Evolutionary conservation across 2,113 vertebrate genomes (phyloP), one percentile per base, ranked within the genome.

Genomic region (Saccopteryx bilineata): DNA sequence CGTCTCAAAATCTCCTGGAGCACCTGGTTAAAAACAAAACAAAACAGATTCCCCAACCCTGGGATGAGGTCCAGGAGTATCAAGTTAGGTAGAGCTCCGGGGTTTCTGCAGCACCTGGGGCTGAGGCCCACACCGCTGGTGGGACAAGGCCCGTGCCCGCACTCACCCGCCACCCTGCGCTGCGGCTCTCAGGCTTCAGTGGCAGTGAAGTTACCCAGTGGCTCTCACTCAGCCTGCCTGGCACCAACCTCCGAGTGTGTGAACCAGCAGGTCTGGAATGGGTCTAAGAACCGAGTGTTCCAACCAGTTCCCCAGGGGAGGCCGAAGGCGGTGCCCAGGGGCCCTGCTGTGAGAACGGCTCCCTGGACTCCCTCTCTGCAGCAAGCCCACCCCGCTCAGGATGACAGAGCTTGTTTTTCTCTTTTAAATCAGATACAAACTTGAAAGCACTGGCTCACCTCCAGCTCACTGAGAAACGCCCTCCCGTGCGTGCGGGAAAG

Each of bases 131-230:
- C 12, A 26, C 61, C 6, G 61, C 21, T 3, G 17, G 23, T 28
- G 5, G 9, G 11, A 31, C 58, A 50, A 75, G 11, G 28, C 13
- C 14, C 50, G 71, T 19, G 9, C 21, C 48, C 1, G 17, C 6
- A 17, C 28, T 60, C 66, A 24, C 10, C 6, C 2, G 31, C 48
- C 31, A 7, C 17, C 6, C 1, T 10, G 9, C 46, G n/a, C 78
- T 11, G 12, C 5, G 48, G 7, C 18, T 48, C 18, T 58, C 48
- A 75, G 11, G 0, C 14, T 60, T 13, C 9, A 12, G 10, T 2
- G 18, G 48, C n/a, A 63, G 31, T 10, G 78, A n/a, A 92, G 2
- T 48, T 58, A 24, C 8, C 23, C 0, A 0, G 9, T 46, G 23
- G 28, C 17, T 1, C 1, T 33, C 19, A 17, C 1, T 33, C 19